Evolutionary conservation across 2,888 invertebrate genomes (phyloP).

Genomic region (Latheticus oryzae): DNA sequence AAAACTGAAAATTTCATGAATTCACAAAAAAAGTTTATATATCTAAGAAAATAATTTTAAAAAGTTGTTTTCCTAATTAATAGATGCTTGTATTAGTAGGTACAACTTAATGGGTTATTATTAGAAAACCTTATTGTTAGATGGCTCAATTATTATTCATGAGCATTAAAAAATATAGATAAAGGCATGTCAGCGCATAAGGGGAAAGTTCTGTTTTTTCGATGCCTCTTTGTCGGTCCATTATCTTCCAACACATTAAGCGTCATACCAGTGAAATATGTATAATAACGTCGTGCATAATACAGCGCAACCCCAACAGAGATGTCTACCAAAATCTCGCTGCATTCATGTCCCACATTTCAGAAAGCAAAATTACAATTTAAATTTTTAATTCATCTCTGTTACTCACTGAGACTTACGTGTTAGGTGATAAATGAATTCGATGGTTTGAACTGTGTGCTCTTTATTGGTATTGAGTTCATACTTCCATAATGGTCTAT

Average conservation of each 20-base stretch:
- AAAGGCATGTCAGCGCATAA: constrained; percentile 34
- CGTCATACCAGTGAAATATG: constrained; percentile 57
- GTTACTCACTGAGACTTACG: constrained; percentile 9
- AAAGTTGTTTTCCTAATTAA: too few relatives aligned
- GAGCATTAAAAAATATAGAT: constrained; percentile 15
- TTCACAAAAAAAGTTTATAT: too few relatives aligned
- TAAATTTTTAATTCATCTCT: constrained; percentile 38
- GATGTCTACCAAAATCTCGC: constrained; percentile 30
- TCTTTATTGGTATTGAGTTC: constrained; percentile 32
- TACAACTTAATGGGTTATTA: too few relatives aligned
- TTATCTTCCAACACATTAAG: constrained; percentile 44
- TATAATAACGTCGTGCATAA: constrained; percentile 62
- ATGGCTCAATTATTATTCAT: too few relatives aligned
- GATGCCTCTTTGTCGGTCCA: constrained; percentile 41
- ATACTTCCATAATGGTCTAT: constrained; percentile 39
- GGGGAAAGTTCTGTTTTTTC: constrained; percentile 43
- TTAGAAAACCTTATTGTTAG: too few relatives aligned
- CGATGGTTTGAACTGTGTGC: too few relatives aligned
- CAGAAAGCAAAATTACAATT: constrained; percentile 40
- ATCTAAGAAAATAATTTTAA: too few relatives aligned
- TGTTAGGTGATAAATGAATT: too few relatives aligned
- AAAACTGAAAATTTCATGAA: too few relatives aligned
- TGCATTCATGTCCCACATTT: constrained; percentile 42
- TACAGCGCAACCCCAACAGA: constrained; percentile 50
- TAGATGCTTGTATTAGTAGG: too few relatives aligned